phyloP scores from a whole-genome alignment of 2,888 invertebrate genomes.

The Antheraea assamensis region DNA sequence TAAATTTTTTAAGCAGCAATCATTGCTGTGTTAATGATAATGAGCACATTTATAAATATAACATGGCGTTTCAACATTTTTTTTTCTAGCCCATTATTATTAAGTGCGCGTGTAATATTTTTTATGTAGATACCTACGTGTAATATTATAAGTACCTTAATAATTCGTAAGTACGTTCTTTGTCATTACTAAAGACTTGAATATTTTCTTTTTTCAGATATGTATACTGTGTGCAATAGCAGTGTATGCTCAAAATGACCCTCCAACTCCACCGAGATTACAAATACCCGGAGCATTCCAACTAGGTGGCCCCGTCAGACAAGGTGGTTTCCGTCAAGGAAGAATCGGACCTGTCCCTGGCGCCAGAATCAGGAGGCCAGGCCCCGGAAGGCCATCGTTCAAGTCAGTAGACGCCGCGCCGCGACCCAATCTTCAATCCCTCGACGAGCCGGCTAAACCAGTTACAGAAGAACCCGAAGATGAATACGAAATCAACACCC shows the following conservation, averaged over 20 bases:
- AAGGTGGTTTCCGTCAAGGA: constrained; percentile 70
- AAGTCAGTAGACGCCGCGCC: constrained; percentile 73
- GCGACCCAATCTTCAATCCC: constrained; percentile 70
- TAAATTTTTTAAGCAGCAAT: not conserved
- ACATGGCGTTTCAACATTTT: too few species aligned
- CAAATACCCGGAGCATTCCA: constrained; percentile 85
- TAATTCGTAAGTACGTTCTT: not conserved
- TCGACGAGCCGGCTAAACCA: constrained; percentile 83
- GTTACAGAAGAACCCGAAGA: constrained; percentile 87
- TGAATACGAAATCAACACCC: constrained; percentile 79
- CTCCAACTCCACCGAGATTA: constrained; percentile 84
- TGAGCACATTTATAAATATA: too few species aligned
- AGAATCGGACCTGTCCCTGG: constrained; percentile 57
- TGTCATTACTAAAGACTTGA: not conserved
- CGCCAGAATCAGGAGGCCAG: constrained; percentile 68
- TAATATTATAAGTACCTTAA: not conserved
- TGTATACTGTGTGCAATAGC: constrained; percentile 78
- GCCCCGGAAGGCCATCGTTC: constrained; percentile 70
- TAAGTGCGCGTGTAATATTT: too few species aligned
- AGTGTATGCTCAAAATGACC: constrained; percentile 77
- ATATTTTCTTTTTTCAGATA: constrained; percentile 63
- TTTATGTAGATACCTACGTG: too few species aligned
- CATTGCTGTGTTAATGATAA: not conserved
- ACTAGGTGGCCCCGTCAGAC: constrained; percentile 58
- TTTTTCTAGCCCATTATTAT: too few species aligned